Conservation (phyloP, 2,113 vertebrate species). For the Antechinus stuartii region DNA sequence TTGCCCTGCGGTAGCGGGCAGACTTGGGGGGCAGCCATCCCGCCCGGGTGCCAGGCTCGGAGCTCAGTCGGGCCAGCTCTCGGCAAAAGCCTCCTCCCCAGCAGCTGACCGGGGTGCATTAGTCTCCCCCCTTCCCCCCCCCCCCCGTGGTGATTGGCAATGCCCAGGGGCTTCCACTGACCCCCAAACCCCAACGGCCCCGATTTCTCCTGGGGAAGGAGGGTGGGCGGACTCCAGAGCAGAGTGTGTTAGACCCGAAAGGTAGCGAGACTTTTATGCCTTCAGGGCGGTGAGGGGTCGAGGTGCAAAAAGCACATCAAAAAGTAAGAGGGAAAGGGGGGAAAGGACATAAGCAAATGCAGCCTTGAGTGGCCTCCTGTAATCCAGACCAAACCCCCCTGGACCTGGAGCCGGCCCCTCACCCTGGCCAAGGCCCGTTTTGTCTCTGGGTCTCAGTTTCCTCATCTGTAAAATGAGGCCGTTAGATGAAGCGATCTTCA, state of each 20-base stretch:
- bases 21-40: no score
- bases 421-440: neutral
- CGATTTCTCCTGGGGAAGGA: no score
- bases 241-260: neutral
- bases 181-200: no score
- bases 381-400: neutral
- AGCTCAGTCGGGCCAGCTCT: no score
- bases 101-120: no score
- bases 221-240: neutral
- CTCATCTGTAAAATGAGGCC: neutral
- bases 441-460: no score
- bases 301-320: neutral
- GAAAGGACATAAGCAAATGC: neutral
- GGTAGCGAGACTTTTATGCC: neutral
- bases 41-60: no score
- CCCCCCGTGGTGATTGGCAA: neutral
- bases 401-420: neutral
- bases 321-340: no score
- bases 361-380: no score
- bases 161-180: no score
- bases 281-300: neutral
- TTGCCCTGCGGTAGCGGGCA: no score
- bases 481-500: neutral
- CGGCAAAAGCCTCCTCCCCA: no score
- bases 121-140: neutral